Evolutionary conservation across 2,888 invertebrate genomes (phyloP).

Genomic region (Rhagonycha fulva): DNA sequence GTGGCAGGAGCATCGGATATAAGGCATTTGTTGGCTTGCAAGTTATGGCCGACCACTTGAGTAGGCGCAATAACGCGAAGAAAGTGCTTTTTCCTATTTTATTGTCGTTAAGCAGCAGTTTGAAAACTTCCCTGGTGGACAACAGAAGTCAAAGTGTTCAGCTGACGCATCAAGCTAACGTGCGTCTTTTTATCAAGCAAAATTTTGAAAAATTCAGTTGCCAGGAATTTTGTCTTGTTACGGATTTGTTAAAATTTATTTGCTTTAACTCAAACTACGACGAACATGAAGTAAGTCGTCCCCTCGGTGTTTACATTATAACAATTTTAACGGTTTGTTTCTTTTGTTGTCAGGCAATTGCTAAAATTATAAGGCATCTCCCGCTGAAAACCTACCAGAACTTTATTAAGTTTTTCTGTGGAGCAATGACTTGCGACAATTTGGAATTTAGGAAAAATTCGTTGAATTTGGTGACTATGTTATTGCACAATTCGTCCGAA

Average conservation of each 20-base stretch:
- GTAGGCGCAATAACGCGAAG: slow-evolving; percentile 1
- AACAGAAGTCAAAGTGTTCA: slow-evolving; percentile 3
- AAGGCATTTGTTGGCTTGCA: slow-evolving; percentile 14
- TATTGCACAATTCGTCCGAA: slow-evolving; percentile 7
- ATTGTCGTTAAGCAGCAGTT: slow-evolving; percentile 6
- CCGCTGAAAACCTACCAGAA: slow-evolving; percentile 1
- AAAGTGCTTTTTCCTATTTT: slow-evolving; percentile 12
- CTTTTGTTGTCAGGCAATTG: slow-evolving; percentile 10
- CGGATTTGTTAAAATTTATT: slow-evolving; percentile 11
- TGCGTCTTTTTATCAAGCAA: slow-evolving; percentile 7
- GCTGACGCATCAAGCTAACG: slow-evolving; percentile 7
- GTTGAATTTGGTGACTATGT: slow-evolving; percentile 4
- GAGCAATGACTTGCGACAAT: not conserved
- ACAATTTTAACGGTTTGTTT: not conserved
- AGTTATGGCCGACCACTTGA: not conserved
- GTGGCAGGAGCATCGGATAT: slow-evolving; percentile 11
- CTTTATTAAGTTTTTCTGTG: slow-evolving; percentile 7
- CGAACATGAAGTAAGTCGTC: slow-evolving; percentile 7
- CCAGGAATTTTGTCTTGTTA: slow-evolving; percentile 7
- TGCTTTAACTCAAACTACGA: slow-evolving; percentile 12
- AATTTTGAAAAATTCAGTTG: slow-evolving; percentile 7
- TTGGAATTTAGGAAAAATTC: slow-evolving; percentile 9
- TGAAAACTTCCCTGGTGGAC: slow-evolving; percentile 4
- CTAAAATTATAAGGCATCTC: slow-evolving; percentile 11
- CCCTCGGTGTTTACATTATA: not conserved